Conservation (phyloP, 1,140 invertebrate species). For the Stratiolaelaps scimitus region DNA sequence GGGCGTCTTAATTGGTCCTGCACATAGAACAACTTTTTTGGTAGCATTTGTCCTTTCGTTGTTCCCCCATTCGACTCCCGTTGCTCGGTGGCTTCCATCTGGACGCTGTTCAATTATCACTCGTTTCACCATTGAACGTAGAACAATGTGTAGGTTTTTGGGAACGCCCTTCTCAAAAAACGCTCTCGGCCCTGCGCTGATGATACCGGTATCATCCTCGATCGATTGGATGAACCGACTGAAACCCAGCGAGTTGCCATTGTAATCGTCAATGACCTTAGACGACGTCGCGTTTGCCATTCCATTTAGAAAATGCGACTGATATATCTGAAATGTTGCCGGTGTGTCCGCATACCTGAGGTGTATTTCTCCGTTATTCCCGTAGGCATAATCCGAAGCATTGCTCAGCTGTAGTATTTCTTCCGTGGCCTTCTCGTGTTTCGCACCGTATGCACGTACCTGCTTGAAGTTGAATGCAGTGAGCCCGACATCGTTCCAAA, state of each 20-base stretch:
- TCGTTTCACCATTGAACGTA: slow-evolving; percentile 26
- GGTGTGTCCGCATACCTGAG: neutral
- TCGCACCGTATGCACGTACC: neutral
- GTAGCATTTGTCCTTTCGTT: slow-evolving; percentile 50
- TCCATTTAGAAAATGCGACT: neutral
- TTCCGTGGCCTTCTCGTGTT: neutral
- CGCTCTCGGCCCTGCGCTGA: neutral
- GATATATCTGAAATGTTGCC: neutral
- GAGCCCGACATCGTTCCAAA: no score
- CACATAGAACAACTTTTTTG: slow-evolving; percentile 58
- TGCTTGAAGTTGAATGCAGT: neutral
- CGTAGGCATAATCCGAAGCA: neutral
- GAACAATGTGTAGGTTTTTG: slow-evolving; percentile 32
- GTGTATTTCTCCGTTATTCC: neutral
- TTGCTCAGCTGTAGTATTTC: no score
- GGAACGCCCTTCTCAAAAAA: slow-evolving; percentile 21
- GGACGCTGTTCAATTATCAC: slow-evolving; percentile 43
- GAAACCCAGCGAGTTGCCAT: slow-evolving; percentile 8
- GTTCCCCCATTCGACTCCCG: no score
- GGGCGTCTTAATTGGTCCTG: slow-evolving; percentile 66
- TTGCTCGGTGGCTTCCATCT: slow-evolving; percentile 59
- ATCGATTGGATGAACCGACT: neutral
- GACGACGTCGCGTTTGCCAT: neutral
- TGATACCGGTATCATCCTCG: neutral
- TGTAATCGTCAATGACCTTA: neutral